These are phyloP conservation scores for Rhopalosiphum nymphaeae DNA, from an alignment of 2,888 invertebrate species.

Conservation along the genomic window DNA sequence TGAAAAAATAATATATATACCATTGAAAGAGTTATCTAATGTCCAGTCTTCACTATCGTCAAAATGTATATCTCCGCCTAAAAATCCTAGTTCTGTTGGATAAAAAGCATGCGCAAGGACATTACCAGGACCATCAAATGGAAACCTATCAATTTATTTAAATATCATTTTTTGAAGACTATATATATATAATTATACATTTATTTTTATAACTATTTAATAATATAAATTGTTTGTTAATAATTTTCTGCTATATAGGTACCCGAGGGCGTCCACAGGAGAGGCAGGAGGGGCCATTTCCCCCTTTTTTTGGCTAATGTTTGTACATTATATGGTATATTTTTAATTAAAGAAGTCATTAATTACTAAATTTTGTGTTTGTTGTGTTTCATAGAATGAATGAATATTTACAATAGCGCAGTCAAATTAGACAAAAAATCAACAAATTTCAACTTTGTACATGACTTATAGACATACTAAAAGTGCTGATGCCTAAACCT, in stretches of 20 bases:
- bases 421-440: no score
- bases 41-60: constrained; percentile 92
- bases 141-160: constrained; percentile 74
- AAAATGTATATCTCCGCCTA: constrained; percentile 93
- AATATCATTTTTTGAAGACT: not conserved
- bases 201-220: not conserved
- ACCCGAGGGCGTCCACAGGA: no score
- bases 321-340: no score
- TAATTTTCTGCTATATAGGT: not conserved
- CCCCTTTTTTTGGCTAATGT: no score
- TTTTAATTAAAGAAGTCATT: no score
- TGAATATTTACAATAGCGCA: no score
- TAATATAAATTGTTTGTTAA: not conserved
- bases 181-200: not conserved
- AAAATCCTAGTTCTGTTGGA: constrained; percentile 79
- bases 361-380: no score
- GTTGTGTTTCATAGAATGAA: no score
- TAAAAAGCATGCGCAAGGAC: constrained; percentile 94
- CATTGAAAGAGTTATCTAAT: constrained; percentile 70
- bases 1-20: not conserved
- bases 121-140: constrained; percentile 92
- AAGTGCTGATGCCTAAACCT: no score
- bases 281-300: no score
- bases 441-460: no score
- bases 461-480: no score